Percentiles rank a stretch among this genome's conserved stretches.
Conservation (phyloP, 2,113 vertebrate species). For the Microtus richardsoni region DNA sequence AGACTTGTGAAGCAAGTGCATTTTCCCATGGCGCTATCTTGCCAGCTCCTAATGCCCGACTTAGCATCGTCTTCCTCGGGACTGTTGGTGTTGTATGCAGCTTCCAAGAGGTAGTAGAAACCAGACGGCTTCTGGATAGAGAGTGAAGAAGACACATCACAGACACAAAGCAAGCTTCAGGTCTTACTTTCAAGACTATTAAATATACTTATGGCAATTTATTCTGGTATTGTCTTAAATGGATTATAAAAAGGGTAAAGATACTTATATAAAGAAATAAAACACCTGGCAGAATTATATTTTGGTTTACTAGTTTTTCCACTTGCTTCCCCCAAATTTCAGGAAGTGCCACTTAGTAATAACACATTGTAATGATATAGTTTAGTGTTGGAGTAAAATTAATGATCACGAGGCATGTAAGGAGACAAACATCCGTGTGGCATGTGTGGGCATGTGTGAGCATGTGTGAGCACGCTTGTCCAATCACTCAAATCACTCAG, state of each 20-base stretch:
- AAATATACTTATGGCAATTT: not conserved
- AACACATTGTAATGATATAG: not conserved
- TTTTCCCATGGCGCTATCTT: not conserved
- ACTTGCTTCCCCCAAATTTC: not conserved
- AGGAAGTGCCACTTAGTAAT: slow-evolving; percentile 15
- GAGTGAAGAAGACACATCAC: not conserved
- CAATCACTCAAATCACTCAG: not conserved
- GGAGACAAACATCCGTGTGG: not conserved
- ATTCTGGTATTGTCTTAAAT: slow-evolving; percentile 6
- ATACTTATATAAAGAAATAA: slow-evolving; percentile 18
- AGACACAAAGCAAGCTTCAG: slow-evolving; percentile 13
- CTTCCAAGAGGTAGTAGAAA: not conserved
- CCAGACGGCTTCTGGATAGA: not conserved
- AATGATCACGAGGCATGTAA: not conserved
- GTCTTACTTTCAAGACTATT: slow-evolving; percentile 48
- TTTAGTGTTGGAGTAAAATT: not conserved
- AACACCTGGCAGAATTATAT: slow-evolving; percentile 8
- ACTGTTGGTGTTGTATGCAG: not conserved
- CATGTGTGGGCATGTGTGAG: not conserved
- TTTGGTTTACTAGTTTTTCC: slow-evolving; percentile 49
- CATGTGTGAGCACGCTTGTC: not conserved
- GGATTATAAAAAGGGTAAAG: not conserved
- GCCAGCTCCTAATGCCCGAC: not conserved
- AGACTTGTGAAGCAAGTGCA: not conserved
- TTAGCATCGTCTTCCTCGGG: not conserved